Evolutionary conservation across 2,113 vertebrate species (phyloP).

Genomic region (Probosciger aterrimus): DNA sequence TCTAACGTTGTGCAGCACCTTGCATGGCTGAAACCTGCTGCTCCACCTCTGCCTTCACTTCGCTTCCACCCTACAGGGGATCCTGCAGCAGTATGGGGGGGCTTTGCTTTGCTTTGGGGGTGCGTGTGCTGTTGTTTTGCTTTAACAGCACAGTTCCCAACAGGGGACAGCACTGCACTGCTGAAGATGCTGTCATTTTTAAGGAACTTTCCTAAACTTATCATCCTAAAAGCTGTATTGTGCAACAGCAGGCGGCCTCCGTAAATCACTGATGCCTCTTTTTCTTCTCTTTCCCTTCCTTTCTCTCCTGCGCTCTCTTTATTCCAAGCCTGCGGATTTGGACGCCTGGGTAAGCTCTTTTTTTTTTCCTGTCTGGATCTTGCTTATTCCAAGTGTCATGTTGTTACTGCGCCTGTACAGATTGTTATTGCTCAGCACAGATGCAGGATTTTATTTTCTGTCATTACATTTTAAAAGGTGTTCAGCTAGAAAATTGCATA

Average conservation of each 20-base stretch:
- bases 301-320: neutral
- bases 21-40: neutral
- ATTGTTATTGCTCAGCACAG: constrained; percentile 63
- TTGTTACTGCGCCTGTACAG: constrained; percentile 74
- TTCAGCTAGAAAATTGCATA: constrained; percentile 92
- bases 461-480: constrained; percentile 89
- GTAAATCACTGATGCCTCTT: constrained; percentile 56
- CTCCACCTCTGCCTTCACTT: neutral
- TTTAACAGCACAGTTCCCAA: neutral
- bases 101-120: neutral
- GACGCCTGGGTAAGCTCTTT: constrained; percentile 81
- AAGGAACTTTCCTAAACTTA: constrained; percentile 36
- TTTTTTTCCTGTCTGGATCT: constrained; percentile 55
- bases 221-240: constrained; percentile 26
- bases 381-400: constrained; percentile 84
- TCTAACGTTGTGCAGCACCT: neutral
- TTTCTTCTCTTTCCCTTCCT: constrained; percentile 42
- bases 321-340: constrained; percentile 82
- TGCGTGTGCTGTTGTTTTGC: neutral
- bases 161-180: constrained; percentile 8
- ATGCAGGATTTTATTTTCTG: constrained; percentile 72
- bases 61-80: neutral
- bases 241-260: constrained; percentile 40
- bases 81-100: neutral
- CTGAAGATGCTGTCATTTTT: constrained; percentile 13